Conservation (phyloP, 2,797 vertebrate species). For the Chaunax sp. region DNA sequence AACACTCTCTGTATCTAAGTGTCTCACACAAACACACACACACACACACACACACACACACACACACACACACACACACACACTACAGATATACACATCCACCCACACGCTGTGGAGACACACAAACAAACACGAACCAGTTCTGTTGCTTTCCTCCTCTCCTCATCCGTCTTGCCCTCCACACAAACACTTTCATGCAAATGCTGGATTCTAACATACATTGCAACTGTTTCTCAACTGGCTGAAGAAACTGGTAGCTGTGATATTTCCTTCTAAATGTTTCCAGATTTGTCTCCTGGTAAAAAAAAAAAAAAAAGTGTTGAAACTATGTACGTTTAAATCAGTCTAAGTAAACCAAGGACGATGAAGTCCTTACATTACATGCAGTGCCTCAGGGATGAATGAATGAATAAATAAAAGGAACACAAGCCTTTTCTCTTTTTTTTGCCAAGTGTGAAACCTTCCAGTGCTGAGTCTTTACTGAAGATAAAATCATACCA, state of each 20-base stretch:
- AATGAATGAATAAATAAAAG: neutral
- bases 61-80: conserved; percentile 30
- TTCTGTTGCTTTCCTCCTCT: conserved; percentile 32
- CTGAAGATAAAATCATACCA: neutral
- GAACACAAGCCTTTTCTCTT: neutral
- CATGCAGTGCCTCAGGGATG: neutral
- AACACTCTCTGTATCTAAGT: conserved; percentile 31
- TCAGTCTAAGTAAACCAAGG: neutral
- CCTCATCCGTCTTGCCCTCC: conserved; percentile 49
- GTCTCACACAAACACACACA: conserved; percentile 24
- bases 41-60: conserved; percentile 31
- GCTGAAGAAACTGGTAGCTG: conserved; percentile 3
- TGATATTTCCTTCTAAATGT: neutral
- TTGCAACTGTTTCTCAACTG: conserved; percentile 17
- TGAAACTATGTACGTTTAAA: neutral
- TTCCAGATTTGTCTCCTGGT: neutral
- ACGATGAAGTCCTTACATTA: neutral
- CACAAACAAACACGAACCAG: conserved; percentile 55
- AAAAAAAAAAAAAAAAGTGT: neutral
- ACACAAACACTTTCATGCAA: conserved; percentile 17
- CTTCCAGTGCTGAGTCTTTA: neutral
- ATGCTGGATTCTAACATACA: conserved; percentile 9
- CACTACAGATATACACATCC: conserved; percentile 32
- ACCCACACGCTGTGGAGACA: conserved; percentile 6
- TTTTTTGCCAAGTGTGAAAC: neutral